A percentile compares a stretch with the other conserved stretches of the same genome.
Conservation (phyloP, 2,888 invertebrate genomes). For the Cacoxenus indagator region DNA sequence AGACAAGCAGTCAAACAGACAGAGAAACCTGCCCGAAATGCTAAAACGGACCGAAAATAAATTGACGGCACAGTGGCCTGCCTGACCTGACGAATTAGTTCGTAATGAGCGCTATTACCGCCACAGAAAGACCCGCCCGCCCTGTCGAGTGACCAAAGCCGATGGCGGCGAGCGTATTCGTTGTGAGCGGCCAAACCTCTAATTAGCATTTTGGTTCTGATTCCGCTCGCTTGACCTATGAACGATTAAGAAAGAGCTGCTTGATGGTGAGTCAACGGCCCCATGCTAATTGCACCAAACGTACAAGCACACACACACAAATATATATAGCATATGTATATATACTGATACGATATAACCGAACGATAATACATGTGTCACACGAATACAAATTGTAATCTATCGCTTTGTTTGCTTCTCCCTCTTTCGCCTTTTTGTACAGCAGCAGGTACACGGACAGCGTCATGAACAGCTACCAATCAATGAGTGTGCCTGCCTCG, state of each 20-base stretch:
- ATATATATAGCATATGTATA: too few relatives aligned
- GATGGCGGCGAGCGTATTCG: constrained; percentile 3
- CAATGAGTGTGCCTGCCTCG: constrained; percentile 72
- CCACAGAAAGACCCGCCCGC: constrained; percentile 27
- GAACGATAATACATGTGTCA: too few relatives aligned
- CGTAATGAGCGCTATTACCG: constrained; percentile 48
- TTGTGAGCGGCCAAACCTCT: constrained; percentile 27
- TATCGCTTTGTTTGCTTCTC: constrained; percentile 32
- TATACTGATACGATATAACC: too few relatives aligned
- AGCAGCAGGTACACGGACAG: constrained; percentile 70
- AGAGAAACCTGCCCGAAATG: background rate
- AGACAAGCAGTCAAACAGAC: background rate
- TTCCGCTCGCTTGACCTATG: too few relatives aligned
- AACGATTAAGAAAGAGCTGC: too few relatives aligned
- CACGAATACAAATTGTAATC: constrained; percentile 36
- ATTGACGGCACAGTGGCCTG: background rate
- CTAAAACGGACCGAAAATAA: background rate
- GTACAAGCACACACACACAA: constrained; percentile 1
- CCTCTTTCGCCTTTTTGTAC: constrained; percentile 20
- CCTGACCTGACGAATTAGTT: constrained; percentile 44
- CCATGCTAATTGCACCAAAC: background rate
- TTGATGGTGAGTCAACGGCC: too few relatives aligned
- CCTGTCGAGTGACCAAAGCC: background rate
- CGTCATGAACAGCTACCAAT: constrained; percentile 71
- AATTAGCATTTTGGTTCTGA: constrained; percentile 47